phyloP scores from a whole-genome alignment of 2,113 vertebrate genomes.

The Upupa epops region DNA sequence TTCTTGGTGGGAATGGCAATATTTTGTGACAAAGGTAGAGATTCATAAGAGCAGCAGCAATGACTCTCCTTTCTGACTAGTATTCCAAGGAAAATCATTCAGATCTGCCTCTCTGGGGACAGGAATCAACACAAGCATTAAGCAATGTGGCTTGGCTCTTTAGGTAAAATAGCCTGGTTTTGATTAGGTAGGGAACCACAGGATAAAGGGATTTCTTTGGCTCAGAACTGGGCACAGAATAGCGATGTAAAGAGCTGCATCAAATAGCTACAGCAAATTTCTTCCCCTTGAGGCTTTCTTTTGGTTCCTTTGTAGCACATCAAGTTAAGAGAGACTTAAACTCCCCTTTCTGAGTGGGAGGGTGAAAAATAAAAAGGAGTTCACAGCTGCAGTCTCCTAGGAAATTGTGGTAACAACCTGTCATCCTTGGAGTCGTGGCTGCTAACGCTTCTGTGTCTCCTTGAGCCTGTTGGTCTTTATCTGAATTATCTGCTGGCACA shows the following conservation, averaged over 20 bases:
- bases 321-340: slow-evolving; percentile 31
- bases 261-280: slow-evolving; percentile 14
- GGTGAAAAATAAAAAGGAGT: neutral
- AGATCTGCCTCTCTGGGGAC: neutral
- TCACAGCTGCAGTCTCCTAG: slow-evolving; percentile 7
- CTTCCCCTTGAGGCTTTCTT: slow-evolving; percentile 30
- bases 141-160: neutral
- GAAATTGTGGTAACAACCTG: slow-evolving; percentile 12
- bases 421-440: neutral
- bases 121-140: neutral
- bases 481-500: neutral
- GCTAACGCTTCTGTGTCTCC: neutral
- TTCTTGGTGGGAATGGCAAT: neutral
- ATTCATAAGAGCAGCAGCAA: neutral
- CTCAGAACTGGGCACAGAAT: neutral
- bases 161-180: neutral
- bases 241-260: slow-evolving; percentile 22
- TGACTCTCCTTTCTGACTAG: neutral
- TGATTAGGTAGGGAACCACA: slow-evolving; percentile 30
- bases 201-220: neutral
- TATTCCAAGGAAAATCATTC: slow-evolving; percentile 26
- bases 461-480: neutral
- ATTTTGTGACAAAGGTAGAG: slow-evolving; percentile 13
- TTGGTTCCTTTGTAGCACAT: slow-evolving; percentile 28
- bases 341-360: neutral